Evolutionary conservation across 2,888 invertebrate species (phyloP).

Genomic region (Amphipoea lucens): DNA sequence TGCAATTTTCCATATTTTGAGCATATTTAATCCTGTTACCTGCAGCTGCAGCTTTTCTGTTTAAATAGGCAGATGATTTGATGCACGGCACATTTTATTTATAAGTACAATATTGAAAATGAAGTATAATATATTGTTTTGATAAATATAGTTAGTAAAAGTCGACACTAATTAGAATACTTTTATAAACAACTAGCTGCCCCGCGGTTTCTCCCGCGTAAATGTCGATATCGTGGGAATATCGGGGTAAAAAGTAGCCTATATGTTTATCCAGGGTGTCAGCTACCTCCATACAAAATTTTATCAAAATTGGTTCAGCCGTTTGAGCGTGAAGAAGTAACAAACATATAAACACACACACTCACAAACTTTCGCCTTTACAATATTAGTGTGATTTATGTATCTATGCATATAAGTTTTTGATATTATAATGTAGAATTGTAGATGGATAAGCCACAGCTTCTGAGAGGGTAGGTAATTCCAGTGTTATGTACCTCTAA

Average conservation of each 20-base stretch:
- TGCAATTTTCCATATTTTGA: conserved; percentile 85
- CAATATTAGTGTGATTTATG: too few species aligned
- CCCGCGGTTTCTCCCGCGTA: too few species aligned
- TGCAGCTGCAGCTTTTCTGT: conserved; percentile 48
- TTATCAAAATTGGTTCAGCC: too few species aligned
- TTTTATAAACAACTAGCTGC: not conserved
- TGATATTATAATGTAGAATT: too few species aligned
- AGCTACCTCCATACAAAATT: too few species aligned
- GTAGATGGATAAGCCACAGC: not conserved
- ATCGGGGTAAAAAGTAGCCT: too few species aligned
- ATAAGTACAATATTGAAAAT: not conserved
- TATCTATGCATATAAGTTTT: not conserved
- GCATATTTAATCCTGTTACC: conserved; percentile 75
- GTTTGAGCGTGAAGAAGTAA: too few species aligned
- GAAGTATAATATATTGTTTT: too few species aligned
- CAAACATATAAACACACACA: too few species aligned
- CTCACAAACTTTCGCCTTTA: too few species aligned
- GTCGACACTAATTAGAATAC: not conserved
- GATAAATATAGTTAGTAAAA: not conserved
- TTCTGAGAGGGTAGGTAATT: not conserved
- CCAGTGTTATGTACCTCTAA: not conserved
- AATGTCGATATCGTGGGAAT: too few species aligned
- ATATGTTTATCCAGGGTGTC: too few species aligned
- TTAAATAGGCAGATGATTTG: conserved; percentile 36
- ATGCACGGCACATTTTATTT: not conserved